Evolutionary conservation across 2,888 invertebrate genomes (phyloP).

Genomic region (Drosophila pegasa): DNA sequence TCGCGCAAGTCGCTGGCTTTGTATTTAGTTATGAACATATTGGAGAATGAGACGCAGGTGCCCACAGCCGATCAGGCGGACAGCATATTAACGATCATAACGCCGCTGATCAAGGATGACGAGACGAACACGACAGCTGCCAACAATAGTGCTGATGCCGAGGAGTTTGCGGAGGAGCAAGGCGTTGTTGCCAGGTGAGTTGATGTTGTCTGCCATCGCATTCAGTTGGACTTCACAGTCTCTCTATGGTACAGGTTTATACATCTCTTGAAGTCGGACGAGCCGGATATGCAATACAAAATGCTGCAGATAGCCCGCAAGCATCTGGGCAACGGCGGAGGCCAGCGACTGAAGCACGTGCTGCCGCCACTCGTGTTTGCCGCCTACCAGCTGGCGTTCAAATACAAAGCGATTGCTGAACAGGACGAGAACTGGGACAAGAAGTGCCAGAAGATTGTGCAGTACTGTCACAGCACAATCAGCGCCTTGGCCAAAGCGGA

Average conservation of each 20-base stretch:
- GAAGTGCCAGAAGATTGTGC: constrained; percentile 98
- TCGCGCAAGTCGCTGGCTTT: constrained; percentile 94
- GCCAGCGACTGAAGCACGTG: constrained; percentile 93
- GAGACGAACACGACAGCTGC: constrained; percentile 86
- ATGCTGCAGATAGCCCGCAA: constrained; percentile 95
- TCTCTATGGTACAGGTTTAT: constrained; percentile 87
- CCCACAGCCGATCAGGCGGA: constrained; percentile 95
- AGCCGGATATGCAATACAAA: constrained; percentile 94
- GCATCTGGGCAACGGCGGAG: constrained; percentile 95
- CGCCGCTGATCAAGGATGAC: constrained; percentile 94
- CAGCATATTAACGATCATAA: constrained; percentile 91
- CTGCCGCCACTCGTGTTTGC: constrained; percentile 98
- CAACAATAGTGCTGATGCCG: constrained; percentile 88
- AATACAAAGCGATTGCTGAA: constrained; percentile 91
- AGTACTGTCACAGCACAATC: constrained; percentile 98
- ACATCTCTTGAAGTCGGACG: constrained; percentile 92
- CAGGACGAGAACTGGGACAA: constrained; percentile 99
- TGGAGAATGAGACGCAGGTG: constrained; percentile 95
- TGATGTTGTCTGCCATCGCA: background rate
- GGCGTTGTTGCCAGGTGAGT: constrained; percentile 91
- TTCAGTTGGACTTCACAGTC: no score
- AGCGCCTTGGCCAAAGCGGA: constrained; percentile 97
- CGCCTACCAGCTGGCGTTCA: constrained; percentile 94
- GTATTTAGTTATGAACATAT: constrained; percentile 94
- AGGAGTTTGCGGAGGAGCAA: constrained; percentile 98